phyloP scores from a whole-genome alignment of 35 echinoderm and acorn worm genomes.

The Apostichopus parvimensis region DNA sequence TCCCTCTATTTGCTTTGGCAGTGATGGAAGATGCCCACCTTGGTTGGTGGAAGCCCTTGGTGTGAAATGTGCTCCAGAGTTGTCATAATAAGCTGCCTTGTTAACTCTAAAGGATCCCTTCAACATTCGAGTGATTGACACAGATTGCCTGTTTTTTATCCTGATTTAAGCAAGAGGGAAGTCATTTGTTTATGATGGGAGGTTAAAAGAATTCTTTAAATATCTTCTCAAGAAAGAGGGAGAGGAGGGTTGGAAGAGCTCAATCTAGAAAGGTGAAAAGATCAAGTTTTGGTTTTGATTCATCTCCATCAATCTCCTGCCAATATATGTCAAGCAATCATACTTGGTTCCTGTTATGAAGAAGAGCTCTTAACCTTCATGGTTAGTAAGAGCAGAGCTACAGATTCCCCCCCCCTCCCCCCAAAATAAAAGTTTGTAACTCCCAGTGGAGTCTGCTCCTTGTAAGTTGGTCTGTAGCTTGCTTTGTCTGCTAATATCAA shows the following conservation, averaged over 20 bases:
- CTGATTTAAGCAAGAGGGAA: not conserved
- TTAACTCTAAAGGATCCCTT: not conserved
- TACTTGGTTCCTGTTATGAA: no score
- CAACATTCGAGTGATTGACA: not conserved
- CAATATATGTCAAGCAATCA: no score
- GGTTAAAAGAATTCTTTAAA: not conserved
- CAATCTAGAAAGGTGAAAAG: not conserved
- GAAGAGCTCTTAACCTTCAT: no score
- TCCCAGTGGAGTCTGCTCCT: no score
- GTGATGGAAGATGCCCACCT: not conserved
- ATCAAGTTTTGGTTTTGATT: slow-evolving; percentile 43
- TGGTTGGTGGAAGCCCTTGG: not conserved
- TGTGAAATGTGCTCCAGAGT: not conserved
- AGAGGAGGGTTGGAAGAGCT: not conserved
- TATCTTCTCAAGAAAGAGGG: not conserved
- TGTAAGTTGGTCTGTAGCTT: no score
- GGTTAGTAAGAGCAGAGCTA: no score
- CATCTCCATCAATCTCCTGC: not conserved
- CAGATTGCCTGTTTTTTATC: slow-evolving; percentile 29
- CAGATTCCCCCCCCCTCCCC: no score
- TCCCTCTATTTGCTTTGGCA: not conserved
- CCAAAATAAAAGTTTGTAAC: no score
- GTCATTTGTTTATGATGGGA: slow-evolving; percentile 35
- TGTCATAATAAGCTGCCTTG: not conserved
- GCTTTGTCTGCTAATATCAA: no score